Conservation (phyloP, 1,140 invertebrate species). For the Idris sp. region DNA sequence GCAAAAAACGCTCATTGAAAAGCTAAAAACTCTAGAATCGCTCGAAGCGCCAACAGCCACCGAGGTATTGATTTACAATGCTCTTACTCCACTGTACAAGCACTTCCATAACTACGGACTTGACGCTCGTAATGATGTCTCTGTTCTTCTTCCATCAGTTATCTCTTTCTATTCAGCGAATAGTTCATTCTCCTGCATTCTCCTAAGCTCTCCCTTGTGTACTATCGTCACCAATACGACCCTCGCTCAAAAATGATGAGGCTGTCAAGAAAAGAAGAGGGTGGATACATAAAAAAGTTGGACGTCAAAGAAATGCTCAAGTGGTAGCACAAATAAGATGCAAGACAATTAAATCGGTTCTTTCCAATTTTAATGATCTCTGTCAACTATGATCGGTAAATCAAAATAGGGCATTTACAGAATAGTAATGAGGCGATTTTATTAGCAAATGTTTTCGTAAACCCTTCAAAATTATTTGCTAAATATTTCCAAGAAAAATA, state of each 20-base stretch:
- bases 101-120: constrained; percentile 71
- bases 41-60: constrained; percentile 68
- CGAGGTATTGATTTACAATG: constrained; percentile 76
- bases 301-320: constrained; percentile 45
- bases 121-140: constrained; percentile 48
- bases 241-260: constrained; percentile 53
- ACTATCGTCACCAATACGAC: constrained; percentile 49
- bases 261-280: constrained; percentile 58
- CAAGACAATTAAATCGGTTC: constrained; percentile 43
- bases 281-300: constrained; percentile 30
- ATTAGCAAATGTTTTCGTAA: too few relatives aligned
- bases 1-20: too few relatives aligned
- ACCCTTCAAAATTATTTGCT: too few relatives aligned
- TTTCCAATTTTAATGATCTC: constrained; percentile 26
- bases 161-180: constrained; percentile 18
- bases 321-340: constrained; percentile 38
- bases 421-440: too few relatives aligned
- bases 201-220: constrained; percentile 47
- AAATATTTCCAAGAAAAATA: too few relatives aligned
- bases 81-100: constrained; percentile 70
- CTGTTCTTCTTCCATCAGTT: neutral
- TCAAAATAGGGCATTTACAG: constrained; percentile 32
- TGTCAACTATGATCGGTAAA: constrained; percentile 29
- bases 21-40: too few relatives aligned
- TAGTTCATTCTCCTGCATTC: constrained; percentile 26